phyloP scores from a whole-genome alignment of 2,888 invertebrate genomes.

The Camptogramma bilineatum region DNA sequence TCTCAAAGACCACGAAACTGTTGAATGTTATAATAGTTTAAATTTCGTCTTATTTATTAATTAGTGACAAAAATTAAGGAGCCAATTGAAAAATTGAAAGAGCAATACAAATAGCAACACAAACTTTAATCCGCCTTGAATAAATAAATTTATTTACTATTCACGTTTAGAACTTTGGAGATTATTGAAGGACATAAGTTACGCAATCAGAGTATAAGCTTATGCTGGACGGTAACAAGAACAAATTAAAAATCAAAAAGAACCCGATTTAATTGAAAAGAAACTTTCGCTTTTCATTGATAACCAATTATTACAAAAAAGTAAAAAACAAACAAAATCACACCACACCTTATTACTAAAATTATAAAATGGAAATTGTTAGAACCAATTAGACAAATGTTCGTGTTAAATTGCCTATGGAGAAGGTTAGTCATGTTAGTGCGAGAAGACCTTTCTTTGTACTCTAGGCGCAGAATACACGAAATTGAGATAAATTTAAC shows the following conservation, averaged over 20 bases:
- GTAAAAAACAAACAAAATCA: conserved; percentile 62
- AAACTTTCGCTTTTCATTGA: conserved; percentile 43
- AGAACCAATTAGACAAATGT: conserved; percentile 59
- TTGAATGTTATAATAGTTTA: not conserved
- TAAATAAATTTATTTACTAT: not conserved
- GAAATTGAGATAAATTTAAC: conserved; percentile 22
- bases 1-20: too few species aligned
- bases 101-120: not conserved
- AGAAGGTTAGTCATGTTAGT: conserved; percentile 41
- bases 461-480: conserved; percentile 30
- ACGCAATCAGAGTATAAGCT: conserved; percentile 7
- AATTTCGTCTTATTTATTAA: too few species aligned
- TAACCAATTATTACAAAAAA: conserved; percentile 38
- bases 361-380: conserved; percentile 71
- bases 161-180: not conserved
- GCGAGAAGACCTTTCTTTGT: conserved; percentile 20
- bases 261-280: conserved; percentile 4
- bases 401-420: conserved; percentile 47
- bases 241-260: conserved; percentile 6
- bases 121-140: not conserved
- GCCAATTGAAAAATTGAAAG: too few species aligned
- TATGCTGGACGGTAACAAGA: conserved; percentile 31
- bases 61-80: too few species aligned
- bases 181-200: not conserved
- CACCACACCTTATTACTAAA: conserved; percentile 82